Evolutionary conservation across 2,113 vertebrate species (phyloP), one percentile per base, ranked within the genome.

Genomic region (Saccopteryx leptura): DNA sequence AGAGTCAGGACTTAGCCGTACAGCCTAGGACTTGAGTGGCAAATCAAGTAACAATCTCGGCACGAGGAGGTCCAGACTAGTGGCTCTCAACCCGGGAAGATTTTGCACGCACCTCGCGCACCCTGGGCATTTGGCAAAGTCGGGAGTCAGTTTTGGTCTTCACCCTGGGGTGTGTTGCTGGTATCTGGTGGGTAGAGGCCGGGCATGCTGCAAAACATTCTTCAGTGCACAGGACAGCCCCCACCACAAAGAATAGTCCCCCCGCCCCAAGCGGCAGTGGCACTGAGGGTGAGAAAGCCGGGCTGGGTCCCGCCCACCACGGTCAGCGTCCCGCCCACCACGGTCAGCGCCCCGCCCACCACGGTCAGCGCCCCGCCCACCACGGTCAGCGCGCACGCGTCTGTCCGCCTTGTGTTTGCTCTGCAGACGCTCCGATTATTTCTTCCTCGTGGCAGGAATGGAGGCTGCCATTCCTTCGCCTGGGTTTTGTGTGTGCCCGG

Each of bases 201-300:
- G 31, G 18, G 11, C 14, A 10, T 52, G n/a, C n/a, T 28, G 5
- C 4, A 5, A 17, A 52, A 17, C 8, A 6, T 17, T 21, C 18
- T 68, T 19, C 4, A 46, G 10, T 74, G 46, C 24, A 26, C 1
- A n/a, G 65, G 31, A 24, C 9, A 58, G 10, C 2, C 39, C 24
- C 7, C 14, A 8, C 23, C 28, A 18, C 17, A 9, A 15, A 31
- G 15, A 31, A 17, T 12, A n/a, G 78, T 11, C 24, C 61, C 24
- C 28, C 19, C 3, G 0, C 3, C 26, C 2, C 0, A 24, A n/a
- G 28, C 15, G 24, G n/a, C 50, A 1, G 9, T 7, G 3, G 28
- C 7, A 24, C 58, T 1, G 2, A 26, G 79, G 17, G 2, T 18
- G 11, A 26, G 26, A 69, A 54, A 10, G 26, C 56, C 5, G 1